A percentile compares a stretch with the other conserved stretches of the same genome.
phyloP scores from a whole-genome alignment of 2,113 vertebrate genomes.

The Hippocampus barbouri region DNA sequence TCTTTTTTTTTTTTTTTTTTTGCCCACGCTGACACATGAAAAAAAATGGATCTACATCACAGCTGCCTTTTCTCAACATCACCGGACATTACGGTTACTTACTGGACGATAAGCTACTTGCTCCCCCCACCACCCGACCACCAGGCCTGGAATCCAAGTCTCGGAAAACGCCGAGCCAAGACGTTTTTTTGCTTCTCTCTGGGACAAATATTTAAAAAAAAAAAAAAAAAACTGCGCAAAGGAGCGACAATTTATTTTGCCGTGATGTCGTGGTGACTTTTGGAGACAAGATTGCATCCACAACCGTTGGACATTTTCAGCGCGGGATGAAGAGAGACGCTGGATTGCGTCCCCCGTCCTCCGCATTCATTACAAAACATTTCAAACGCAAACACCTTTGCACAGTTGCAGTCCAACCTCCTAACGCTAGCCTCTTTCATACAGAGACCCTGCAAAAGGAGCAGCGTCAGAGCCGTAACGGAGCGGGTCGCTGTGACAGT shows the following conservation, averaged over 20 bases:
- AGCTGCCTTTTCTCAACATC: conserved; percentile 37
- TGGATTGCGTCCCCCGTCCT: not conserved
- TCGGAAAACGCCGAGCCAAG: conserved; percentile 24
- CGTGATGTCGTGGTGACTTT: not conserved
- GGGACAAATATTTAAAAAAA: not conserved
- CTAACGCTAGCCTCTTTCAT: conserved; percentile 40
- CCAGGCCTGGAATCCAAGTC: conserved; percentile 61
- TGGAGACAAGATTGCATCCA: not conserved
- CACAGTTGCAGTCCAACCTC: conserved; percentile 27
- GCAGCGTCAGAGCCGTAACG: not conserved
- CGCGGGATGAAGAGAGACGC: not conserved
- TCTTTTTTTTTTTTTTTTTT: conserved; percentile 23
- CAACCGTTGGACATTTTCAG: conserved; percentile 2
- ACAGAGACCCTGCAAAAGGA: conserved; percentile 40
- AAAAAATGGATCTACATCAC: conserved; percentile 33
- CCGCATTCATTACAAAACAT: not conserved
- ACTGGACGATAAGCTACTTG: conserved; percentile 62
- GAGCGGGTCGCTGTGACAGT: too few relatives aligned
- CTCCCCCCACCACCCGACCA: conserved; percentile 34
- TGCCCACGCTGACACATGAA: conserved; percentile 12
- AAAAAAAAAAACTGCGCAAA: not conserved
- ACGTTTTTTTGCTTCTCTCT: conserved; percentile 1
- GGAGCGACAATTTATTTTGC: not conserved
- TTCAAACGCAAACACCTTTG: conserved; percentile 12
- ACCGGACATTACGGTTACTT: conserved; percentile 33